Evolutionary conservation across 2,797 vertebrate species (phyloP).

Genomic region (Crenuchus spilurus): DNA sequence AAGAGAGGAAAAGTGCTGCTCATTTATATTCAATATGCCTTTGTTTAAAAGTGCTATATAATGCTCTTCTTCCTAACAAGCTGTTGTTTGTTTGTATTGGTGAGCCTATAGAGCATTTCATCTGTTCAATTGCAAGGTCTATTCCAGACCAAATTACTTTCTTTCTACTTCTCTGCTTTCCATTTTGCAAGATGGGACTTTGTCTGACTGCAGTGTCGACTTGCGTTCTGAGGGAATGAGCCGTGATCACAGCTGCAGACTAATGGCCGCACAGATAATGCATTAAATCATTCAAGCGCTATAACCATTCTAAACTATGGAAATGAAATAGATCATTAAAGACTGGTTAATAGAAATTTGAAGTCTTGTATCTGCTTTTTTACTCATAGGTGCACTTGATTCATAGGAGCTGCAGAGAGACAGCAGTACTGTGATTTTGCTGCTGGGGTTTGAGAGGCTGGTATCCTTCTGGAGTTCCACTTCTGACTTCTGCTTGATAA

Average conservation of each 20-base stretch:
- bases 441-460: background rate
- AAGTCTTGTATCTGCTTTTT: background rate
- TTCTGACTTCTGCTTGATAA: conserved; percentile 4
- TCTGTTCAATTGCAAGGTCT: conserved; percentile 19
- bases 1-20: conserved; percentile 12
- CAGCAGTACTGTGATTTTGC: background rate
- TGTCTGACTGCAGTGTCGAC: background rate
- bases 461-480: background rate
- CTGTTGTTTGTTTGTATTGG: conserved; percentile 13
- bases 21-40: conserved; percentile 33
- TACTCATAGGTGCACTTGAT: background rate
- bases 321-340: conserved; percentile 15
- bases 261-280: background rate
- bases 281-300: background rate
- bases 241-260: conserved; percentile 15
- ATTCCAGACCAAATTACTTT: conserved; percentile 8
- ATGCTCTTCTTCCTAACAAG: conserved; percentile 39
- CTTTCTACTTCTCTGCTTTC: conserved; percentile 6
- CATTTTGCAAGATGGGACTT: conserved; percentile 3
- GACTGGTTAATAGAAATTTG: background rate
- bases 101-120: conserved; percentile 22
- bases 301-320: conserved; percentile 13
- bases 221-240: conserved; percentile 10
- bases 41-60: conserved; percentile 20
- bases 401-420: conserved; percentile 3